Evolutionary conservation across 1,140 invertebrate genomes (phyloP), one percentile per base, ranked within the genome.

Genomic region (Pararge aegeria): DNA sequence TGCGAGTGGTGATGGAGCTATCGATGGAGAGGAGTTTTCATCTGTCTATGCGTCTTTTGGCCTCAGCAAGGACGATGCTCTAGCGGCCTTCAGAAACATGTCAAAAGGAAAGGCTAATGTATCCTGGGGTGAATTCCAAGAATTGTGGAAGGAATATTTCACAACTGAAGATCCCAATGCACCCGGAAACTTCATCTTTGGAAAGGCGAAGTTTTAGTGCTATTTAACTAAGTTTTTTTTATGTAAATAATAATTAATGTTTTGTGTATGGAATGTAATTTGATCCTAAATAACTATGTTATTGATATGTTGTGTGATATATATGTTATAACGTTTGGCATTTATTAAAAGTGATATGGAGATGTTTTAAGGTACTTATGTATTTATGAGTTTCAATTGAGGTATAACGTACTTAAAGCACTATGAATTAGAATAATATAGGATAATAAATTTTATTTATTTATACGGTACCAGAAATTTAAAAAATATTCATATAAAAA

Each of bases 131-230:
- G 93, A 95, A 75, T 96, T 96, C 73, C 91, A 92, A 52, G 89
- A 91, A 49, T 91, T 96, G 56, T 96, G 95, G 95, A 93, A 93
- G 80, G 93, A 96, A 73, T 96, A 94, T 72, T 96, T 96, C 80
- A 87, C 92, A 34, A 92, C 94, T 10, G 95, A 96, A 70, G 94
- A 96, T 67, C 85, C 91, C 0, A 90, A 90, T 24, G 93, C 94
- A 49, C 94, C 72, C 7, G 72, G 72, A 21, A 74, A 74, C 54
- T 68, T 55, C 30, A 74, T 74, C 27, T 74, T 74, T 7, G 72
- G 68, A 20, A 67, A 70, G 15, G 52, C 64, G 5, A 69, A 59
- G 37, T 73, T 71, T 30, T 71, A 64, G 24, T 58, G 18, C 10
- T 15, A 40, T 40, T 40, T 40, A 18, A 37, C 2, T 2, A 37